phyloP scores from a whole-genome alignment of 2,888 invertebrate species.

The Peribatodes rhomboidaria region DNA sequence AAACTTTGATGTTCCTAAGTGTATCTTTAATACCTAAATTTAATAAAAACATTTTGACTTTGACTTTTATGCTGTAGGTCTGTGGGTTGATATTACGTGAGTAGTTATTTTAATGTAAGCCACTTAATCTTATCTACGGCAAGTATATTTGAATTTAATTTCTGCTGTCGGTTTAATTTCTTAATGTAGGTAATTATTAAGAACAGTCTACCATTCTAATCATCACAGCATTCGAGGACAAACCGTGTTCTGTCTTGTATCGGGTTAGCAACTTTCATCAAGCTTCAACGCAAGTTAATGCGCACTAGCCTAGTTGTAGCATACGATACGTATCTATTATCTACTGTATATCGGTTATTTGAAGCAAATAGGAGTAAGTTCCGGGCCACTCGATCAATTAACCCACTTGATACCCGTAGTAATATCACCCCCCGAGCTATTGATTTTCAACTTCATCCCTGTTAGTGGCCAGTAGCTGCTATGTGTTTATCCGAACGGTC shows the following conservation, averaged over 20 bases:
- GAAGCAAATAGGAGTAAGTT: slow-evolving; percentile 44
- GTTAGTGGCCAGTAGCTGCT: slow-evolving; percentile 26
- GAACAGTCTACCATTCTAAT: too few relatives aligned
- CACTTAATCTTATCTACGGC: too few relatives aligned
- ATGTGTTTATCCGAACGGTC: slow-evolving; percentile 1
- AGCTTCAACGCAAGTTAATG: neutral
- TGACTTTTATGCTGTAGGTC: too few relatives aligned
- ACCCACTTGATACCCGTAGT: slow-evolving; percentile 42
- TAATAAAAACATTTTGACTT: too few relatives aligned
- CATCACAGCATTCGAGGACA: too few relatives aligned
- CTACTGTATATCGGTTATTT: slow-evolving; percentile 23
- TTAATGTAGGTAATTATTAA: too few relatives aligned
- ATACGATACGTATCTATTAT: neutral
- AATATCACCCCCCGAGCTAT: slow-evolving; percentile 46
- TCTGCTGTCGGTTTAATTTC: too few relatives aligned
- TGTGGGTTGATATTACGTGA: too few relatives aligned
- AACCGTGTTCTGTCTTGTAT: neutral
- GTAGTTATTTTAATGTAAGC: too few relatives aligned
- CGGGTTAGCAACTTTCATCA: neutral
- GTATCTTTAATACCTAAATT: too few relatives aligned
- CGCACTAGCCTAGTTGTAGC: neutral
- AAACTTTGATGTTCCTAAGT: too few relatives aligned
- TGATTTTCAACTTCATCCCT: slow-evolving; percentile 46
- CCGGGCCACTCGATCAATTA: slow-evolving; percentile 47
- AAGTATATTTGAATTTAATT: too few relatives aligned